Evolutionary conservation across 2,888 invertebrate species (phyloP).

Genomic region (Sminthurides aquaticus): DNA sequence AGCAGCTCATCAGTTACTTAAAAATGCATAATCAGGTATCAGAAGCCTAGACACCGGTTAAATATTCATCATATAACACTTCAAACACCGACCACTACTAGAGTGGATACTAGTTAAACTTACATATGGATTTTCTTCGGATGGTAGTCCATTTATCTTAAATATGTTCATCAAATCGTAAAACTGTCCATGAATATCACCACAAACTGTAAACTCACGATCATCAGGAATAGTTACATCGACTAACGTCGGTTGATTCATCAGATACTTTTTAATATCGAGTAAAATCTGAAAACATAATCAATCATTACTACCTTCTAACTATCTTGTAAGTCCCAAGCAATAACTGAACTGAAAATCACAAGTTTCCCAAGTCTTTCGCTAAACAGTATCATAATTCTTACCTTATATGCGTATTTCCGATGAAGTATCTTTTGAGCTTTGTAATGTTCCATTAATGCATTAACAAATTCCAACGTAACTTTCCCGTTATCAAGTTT

Average conservation of each 20-base stretch:
- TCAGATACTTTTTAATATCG: constrained; percentile 77
- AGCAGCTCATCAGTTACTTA: too few species aligned
- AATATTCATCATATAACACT: constrained; percentile 5
- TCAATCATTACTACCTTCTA: neutral
- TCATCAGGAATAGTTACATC: constrained; percentile 80
- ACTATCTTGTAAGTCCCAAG: too few species aligned
- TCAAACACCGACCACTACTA: neutral
- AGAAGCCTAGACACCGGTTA: constrained; percentile 20
- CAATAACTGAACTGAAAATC: too few species aligned
- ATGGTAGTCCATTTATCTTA: constrained; percentile 90
- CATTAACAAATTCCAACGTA: constrained; percentile 77
- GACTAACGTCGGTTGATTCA: constrained; percentile 76
- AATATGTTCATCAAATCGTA: constrained; percentile 98
- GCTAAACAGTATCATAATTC: constrained; percentile 1
- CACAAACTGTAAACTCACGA: constrained; percentile 93
- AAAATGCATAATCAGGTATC: neutral
- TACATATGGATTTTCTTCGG: constrained; percentile 88
- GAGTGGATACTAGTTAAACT: constrained; percentile 48
- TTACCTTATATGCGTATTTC: constrained; percentile 92
- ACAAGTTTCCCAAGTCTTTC: neutral
- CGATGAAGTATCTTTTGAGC: constrained; percentile 87
- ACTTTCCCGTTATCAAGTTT: constrained; percentile 78
- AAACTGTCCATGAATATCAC: constrained; percentile 98
- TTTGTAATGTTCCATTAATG: constrained; percentile 82
- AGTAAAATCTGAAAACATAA: constrained; percentile 66